Base-by-base conservation (phyloP, 2,113 vertebrate genomes). In the Megalops atlanticus region DNA sequence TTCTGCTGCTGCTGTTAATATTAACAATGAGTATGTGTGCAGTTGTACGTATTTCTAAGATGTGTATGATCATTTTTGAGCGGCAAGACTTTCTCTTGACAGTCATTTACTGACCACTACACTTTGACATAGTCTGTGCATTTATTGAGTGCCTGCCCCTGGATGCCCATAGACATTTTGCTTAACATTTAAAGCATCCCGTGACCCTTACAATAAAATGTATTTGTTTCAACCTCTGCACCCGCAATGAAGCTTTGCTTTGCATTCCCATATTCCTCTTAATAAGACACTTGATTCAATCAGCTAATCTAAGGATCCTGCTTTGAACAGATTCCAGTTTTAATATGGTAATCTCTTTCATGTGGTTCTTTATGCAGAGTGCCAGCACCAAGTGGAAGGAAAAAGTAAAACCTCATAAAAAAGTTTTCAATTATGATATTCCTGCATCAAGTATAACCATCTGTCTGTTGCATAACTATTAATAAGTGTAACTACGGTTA, bases 381-480 rank as follows among this genome's bases (percentile, higher is more conserved):
- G n/a, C 3, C 2, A 18, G 52, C 33, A 14, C 76, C 54, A 39
- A 54, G 38, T 15, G 2, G 33, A 77, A 31, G 27, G 38, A 36
- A 33, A 41, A 14, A 69, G 31, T 38, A 12, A 21, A 39, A 58
- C 75, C 31, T 58, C 49, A 47, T 43, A 70, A 47, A 75, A 27
- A 43, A 47, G 35, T 18, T 31, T 78, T 77, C 74, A 8, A 80
- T 74, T 71, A 33, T 68, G 43, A 77, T 77, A 82, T 52, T 49
- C 64, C 33, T 68, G 70, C 45, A 70, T 74, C 45, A 40, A 72
- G 72, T 76, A 74, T 70, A 72, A 78, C 73, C 74, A 76, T 88
- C 78, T 78, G 76, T 73, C 77, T 70, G 73, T 52, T 81, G 80
- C 64, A n/a, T 80, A 69, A 70, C 45, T 80, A 79, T 83, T 84